Base-by-base conservation (phyloP, 2,888 invertebrate species). In the Sialis fuliginosa region DNA sequence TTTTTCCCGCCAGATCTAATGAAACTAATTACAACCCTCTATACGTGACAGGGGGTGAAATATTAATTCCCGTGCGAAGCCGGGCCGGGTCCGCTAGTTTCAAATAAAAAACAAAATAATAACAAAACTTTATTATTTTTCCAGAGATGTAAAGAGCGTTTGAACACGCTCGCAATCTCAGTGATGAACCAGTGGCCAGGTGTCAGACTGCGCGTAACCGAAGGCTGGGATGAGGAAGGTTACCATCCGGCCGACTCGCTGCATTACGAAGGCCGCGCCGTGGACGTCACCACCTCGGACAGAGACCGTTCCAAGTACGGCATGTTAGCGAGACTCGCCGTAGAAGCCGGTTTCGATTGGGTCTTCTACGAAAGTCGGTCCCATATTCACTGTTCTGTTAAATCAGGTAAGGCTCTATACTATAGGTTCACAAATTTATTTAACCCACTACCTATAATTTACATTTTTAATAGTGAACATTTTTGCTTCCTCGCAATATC, bases 111-210 rank as follows among this genome's bases (percentile, higher is more conserved):
- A 22, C 22, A 22, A 22, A 22, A 22, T 4, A 22, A 22, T 22
- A 22, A 22, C 22, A 22, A 22, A 22, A 22, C 22, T 22, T 22
- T 10, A 37, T 50, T 55, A 52, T 58, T 55, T 57, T 83, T 81
- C 45, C 79, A 95, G 96, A 78, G 93, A 63, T 92, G 93, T 69
- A 91, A 89, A 66, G 95, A 95, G 69, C 92, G 89, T 66, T 70
- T 96, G 58, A 90, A 93, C 69, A 88, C 88, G 49, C 69, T 96
- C 60, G 92, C 95, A 48, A 88, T 93, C 62, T 87, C 89, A 57
- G 95, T 96, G 65, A 91, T 93, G 90, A 95, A 95, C 71, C 89
- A 90, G 65, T 96, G 96, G 95, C 93, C 93, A 0, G 89, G 92
- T n/a, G 83, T 93, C 51, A 77, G 80, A 56, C 74, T 96, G 57